These are phyloP conservation scores for Rhamphomyia laevipes DNA, from an alignment of 2,888 invertebrate species.

Conservation along the genomic window DNA sequence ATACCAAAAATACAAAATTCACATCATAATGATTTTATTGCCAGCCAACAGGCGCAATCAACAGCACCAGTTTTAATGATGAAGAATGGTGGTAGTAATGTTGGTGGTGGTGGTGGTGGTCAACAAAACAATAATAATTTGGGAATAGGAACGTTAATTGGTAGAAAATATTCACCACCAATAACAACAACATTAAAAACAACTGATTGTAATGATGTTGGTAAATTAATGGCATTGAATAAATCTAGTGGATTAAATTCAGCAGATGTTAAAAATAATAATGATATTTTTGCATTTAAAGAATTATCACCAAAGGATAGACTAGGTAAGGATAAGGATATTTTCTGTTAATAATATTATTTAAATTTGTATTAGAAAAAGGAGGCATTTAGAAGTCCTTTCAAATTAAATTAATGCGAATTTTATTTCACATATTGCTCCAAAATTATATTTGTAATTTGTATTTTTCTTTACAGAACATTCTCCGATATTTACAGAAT, in stretches of 20 bases:
- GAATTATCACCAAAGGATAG: no score
- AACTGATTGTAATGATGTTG: neutral
- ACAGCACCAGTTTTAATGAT: neutral
- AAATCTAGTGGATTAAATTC: conserved; percentile 21
- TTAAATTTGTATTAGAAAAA: no score
- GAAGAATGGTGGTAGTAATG: no score
- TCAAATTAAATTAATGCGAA: no score
- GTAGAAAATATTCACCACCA: neutral
- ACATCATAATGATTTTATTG: conserved; percentile 10
- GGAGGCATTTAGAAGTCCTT: no score
- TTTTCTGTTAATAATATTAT: no score
- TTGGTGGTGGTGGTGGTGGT: no score
- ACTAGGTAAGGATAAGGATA: no score
- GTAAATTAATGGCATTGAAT: neutral
- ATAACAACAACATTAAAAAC: neutral
- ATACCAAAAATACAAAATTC: conserved; percentile 32
- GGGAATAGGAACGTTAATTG: no score
- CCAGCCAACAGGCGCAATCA: conserved; percentile 4
- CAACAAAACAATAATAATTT: no score
- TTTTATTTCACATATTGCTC: neutral
- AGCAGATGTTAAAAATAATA: conserved; percentile 31
- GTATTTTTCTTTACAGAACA: conserved; percentile 20
- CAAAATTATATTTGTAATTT: neutral
- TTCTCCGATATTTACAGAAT: conserved; percentile 32
- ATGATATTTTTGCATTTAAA: conserved; percentile 30